Conservation (phyloP, 2,797 vertebrate species). For the Hipposideros larvatus region DNA sequence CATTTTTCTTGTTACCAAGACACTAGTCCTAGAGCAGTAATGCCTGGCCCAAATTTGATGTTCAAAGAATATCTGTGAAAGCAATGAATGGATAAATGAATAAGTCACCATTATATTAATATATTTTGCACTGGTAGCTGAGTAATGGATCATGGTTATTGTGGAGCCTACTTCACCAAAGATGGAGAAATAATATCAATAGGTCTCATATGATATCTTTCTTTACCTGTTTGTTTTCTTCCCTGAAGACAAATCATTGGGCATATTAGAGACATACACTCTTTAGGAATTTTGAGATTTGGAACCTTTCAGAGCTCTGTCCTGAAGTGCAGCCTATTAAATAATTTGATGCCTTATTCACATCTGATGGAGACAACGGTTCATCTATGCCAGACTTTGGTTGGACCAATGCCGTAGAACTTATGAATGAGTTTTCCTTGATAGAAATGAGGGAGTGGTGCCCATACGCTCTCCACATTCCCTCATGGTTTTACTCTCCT, state of each 20-base stretch:
- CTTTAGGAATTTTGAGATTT: neutral
- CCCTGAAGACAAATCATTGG: neutral
- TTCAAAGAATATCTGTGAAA: neutral
- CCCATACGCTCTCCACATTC: neutral
- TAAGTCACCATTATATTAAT: neutral
- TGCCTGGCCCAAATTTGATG: neutral
- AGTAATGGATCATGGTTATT: neutral
- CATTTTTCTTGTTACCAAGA: constrained; percentile 30
- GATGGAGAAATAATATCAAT: neutral
- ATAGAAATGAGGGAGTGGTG: neutral
- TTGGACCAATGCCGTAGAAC: neutral
- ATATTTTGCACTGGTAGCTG: neutral
- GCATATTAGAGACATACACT: neutral
- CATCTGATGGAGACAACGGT: neutral
- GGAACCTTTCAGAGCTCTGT: neutral
- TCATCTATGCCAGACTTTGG: neutral
- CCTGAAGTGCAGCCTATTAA: neutral
- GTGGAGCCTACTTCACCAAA: neutral
- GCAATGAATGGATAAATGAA: neutral
- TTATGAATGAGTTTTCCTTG: neutral
- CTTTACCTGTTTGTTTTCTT: constrained; percentile 3
- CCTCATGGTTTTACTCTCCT: neutral
- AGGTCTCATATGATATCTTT: neutral
- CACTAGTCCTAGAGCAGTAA: neutral
- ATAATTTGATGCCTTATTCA: neutral